Evolutionary conservation across 2,888 invertebrate genomes (phyloP), one percentile per base, ranked within the genome.

Genomic region (Trachelus stipa): DNA sequence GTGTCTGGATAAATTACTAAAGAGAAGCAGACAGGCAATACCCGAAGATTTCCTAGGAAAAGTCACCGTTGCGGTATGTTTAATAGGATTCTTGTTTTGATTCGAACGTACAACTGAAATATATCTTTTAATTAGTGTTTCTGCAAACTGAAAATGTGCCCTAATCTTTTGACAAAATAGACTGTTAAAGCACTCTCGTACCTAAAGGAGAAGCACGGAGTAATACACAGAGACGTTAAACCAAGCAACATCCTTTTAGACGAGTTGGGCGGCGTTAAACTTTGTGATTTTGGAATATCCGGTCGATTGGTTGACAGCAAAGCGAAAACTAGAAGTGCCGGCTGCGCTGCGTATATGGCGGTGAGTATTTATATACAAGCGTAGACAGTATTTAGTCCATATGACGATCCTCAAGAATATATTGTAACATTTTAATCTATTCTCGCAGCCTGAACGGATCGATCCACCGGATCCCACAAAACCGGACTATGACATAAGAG

Each of bases 251-350:
- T 99, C 86, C 93, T 99, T 83, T 94, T 99, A 85, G 99, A 99
- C 92, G 96, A 97, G 92, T 95, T 95, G 89, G 99, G 99, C 33
- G 97, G 97, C 88, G 97, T 99, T 12, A 99, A 99, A 92, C 93
- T 99, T 68, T 99, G 99, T 93, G 99, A 99, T 94, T 99, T 99
- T 93, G 99, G 99, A 84, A 99, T 99, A 91, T 99, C 99, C 91
- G 99, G 99, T 33, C 95, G 98, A 80, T 94, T 99, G 81, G 99
- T 99, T 68, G 99, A 99, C 93, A 99, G 99, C 75, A 98, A 98
- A 93, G 99, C 99, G 4, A 98, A 98, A 92, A 99, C 99, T 33
- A 93, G 98, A 89, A 98, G 97, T 91, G 98, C 98, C 4, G 99
- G 99, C 71, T 99, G 99, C 93, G 98, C 98, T n/a, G 99, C 98